Evolutionary conservation across 1,140 invertebrate genomes (phyloP), one percentile per base, ranked within the genome.

Genomic region (Drosophila funebris): DNA sequence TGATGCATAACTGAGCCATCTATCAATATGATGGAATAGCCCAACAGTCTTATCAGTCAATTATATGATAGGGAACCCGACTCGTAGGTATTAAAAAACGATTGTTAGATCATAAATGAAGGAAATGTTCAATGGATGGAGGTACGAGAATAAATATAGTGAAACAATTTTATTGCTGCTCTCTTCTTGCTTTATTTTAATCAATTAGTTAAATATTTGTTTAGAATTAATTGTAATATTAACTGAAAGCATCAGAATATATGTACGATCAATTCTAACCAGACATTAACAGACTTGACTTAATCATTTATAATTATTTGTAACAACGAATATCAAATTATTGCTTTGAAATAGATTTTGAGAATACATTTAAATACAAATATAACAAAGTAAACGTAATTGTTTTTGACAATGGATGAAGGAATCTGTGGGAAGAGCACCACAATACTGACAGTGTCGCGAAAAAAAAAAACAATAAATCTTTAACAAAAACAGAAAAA

Each of bases 301-400:
- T 16, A 2, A 27, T 61, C 7, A 54, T 52, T 73, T 36, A 73
- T 16, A 60, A 68, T 46, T 72, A 71, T 85, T 74, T 87, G 72
- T 81, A 85, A 87, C 83, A 85, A 82, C 62, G 67, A 85, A 88
- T 85, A 85, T 85, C 82, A 82, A 82, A 76, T 85, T 85, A 85
- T 85, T 85, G 82, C 82, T 85, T 87, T 72, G 29, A 67, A 85
- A 82, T 48, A 27, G 60, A 64, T 60, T 75, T 64, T 88, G 78
- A 78, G 83, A 46, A 60, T 46, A 46, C 57, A 60, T 31, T 52
- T 20, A 46, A 60, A 60, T 48, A 48, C 44, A 27, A 48, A 6
- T 41, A 48, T 76, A 70, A 61, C 53, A 83, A 81, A 79, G 33
- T 48, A 54, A 39, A 60, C 18, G 18, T 39, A 29, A 64, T 46